A percentile compares a stretch with the other conserved stretches of the same genome.
phyloP scores from a whole-genome alignment of 2,113 vertebrate species.

The Muntiacus muntjak region DNA sequence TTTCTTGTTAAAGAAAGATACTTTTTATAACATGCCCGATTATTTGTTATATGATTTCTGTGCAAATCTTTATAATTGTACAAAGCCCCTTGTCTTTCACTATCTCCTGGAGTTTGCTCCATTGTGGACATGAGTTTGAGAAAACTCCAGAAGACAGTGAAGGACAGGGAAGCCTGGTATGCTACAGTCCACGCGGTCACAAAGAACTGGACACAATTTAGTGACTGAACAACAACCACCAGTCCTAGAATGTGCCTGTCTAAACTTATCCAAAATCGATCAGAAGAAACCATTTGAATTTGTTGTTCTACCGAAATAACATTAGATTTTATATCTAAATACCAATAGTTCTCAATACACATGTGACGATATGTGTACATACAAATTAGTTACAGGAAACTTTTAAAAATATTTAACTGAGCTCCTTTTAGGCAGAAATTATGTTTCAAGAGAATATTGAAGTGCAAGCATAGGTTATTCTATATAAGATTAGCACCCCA shows the following conservation, averaged over 20 bases:
- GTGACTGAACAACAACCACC: background rate
- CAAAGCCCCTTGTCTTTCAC: background rate
- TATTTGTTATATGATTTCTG: background rate
- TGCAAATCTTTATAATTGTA: background rate
- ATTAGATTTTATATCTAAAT: background rate
- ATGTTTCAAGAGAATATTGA: slow-evolving; percentile 23
- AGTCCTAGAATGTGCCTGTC: background rate
- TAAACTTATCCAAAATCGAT: background rate
- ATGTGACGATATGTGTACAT: background rate
- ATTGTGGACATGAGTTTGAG: background rate
- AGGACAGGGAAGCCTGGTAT: background rate
- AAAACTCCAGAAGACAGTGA: background rate
- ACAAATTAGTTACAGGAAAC: background rate
- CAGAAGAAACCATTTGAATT: background rate
- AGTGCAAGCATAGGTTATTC: background rate
- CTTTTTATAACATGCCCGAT: background rate
- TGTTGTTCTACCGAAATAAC: background rate
- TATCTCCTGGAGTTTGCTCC: background rate
- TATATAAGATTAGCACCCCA: background rate
- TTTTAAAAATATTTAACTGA: background rate
- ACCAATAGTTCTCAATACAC: background rate
- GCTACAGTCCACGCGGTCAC: background rate
- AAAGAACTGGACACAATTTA: background rate
- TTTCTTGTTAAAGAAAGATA: background rate
- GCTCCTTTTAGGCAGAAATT: background rate